A percentile compares a stretch with the other conserved stretches of the same genome.
Conservation (phyloP, 2,888 invertebrate species). For the Stramonita haemastoma region DNA sequence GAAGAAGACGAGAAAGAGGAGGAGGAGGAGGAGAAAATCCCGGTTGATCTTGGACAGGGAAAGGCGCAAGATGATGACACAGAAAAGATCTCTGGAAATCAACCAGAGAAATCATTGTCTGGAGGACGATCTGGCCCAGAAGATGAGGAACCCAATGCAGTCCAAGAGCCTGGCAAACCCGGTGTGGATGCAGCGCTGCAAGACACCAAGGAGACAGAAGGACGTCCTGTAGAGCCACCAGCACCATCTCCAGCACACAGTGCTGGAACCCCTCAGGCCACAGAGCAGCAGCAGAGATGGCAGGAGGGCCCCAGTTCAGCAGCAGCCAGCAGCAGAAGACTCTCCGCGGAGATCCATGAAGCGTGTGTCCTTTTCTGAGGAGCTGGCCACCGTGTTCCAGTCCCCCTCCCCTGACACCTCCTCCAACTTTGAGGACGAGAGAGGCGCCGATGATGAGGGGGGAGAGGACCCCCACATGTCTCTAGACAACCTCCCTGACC, state of each 20-base stretch:
- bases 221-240: not conserved
- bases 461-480: conserved; percentile 39
- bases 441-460: conserved; percentile 25
- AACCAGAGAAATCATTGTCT: not conserved
- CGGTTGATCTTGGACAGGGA: conserved; percentile 12
- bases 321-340: not conserved
- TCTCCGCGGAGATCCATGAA: conserved; percentile 4
- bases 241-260: not conserved
- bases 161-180: not conserved
- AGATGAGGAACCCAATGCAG: not conserved
- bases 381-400: conserved; percentile 42
- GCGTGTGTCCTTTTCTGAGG: conserved; percentile 37
- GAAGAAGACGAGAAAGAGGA: conserved; percentile 15
- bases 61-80: conserved; percentile 22
- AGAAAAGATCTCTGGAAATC: not conserved
- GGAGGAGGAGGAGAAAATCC: not conserved
- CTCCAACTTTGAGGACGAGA: conserved; percentile 20
- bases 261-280: not conserved
- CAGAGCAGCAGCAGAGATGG: not conserved
- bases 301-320: not conserved
- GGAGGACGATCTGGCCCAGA: not conserved
- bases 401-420: conserved; percentile 35
- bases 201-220: not conserved
- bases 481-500: conserved; percentile 20
- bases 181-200: not conserved